Conservation (phyloP, 2,113 vertebrate genomes). For the Campylomormyrus tamandua region DNA sequence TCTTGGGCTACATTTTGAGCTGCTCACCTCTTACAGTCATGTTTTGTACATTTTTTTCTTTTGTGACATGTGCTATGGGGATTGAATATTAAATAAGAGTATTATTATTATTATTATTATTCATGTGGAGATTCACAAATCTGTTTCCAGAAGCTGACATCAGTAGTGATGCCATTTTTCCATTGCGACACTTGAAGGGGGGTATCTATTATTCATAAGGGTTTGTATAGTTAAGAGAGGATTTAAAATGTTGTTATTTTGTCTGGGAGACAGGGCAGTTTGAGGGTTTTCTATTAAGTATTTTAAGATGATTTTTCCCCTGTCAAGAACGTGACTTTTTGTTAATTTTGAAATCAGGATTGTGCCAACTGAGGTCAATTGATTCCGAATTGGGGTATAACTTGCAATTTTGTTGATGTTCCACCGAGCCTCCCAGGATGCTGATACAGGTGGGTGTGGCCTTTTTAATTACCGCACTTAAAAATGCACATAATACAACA, state of each 20-base stretch:
- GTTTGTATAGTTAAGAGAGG: not conserved
- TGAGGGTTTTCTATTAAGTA: not conserved
- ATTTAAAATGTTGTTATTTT: not conserved
- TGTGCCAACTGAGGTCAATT: not conserved
- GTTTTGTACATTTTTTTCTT: not conserved
- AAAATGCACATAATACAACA: not conserved
- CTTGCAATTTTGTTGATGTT: not conserved
- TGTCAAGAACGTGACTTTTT: not conserved
- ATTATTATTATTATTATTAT: not conserved
- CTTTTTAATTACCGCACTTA: not conserved
- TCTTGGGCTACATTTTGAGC: not conserved
- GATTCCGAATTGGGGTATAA: not conserved
- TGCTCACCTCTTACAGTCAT: not conserved
- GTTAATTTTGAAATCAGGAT: not conserved
- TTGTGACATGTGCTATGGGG: not conserved
- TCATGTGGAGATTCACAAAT: not conserved
- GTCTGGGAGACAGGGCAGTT: not conserved
- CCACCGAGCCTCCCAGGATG: not conserved
- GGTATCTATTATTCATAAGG: not conserved
- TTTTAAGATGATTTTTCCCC: not conserved
- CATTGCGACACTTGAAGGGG: not conserved
- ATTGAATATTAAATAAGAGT: not conserved
- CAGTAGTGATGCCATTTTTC: not conserved
- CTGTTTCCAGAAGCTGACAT: not conserved
- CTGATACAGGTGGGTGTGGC: not conserved